phyloP scores from a whole-genome alignment of 2,888 invertebrate genomes.

The Flabesymbios commensalis region DNA sequence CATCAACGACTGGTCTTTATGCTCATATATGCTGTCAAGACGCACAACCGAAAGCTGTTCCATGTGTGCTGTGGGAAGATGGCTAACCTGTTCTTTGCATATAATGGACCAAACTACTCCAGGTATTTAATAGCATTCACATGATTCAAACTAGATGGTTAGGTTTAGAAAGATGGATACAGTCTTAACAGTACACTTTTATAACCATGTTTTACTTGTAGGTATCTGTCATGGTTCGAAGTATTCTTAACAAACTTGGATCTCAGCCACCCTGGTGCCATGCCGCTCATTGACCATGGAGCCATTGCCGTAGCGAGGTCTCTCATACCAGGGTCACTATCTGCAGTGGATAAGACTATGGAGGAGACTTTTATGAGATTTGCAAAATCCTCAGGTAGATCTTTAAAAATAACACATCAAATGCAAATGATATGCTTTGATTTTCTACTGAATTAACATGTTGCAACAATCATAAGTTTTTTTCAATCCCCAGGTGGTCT shows the following conservation, averaged over 20 bases:
- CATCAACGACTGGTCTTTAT: conserved; percentile 8
- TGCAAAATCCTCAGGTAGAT: too few species aligned
- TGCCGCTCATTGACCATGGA: neutral
- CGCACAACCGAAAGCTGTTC: conserved; percentile 11
- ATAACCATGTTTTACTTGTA: neutral
- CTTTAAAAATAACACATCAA: conserved; percentile 6
- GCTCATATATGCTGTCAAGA: conserved; percentile 11
- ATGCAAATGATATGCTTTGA: too few species aligned
- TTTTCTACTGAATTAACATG: too few species aligned
- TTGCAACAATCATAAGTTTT: too few species aligned
- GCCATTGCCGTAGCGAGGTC: conserved; percentile 3
- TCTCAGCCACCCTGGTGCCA: conserved; percentile 1
- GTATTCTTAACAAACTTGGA: conserved; percentile 8
- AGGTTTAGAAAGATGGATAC: too few species aligned
- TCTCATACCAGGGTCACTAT: conserved; percentile 1
- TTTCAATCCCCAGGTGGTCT: too few species aligned
- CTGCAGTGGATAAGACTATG: conserved; percentile 21
- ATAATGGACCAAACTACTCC: neutral
- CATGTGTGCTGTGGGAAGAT: too few species aligned
- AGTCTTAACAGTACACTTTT: too few species aligned
- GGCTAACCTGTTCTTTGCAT: neutral
- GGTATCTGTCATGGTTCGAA: conserved; percentile 5
- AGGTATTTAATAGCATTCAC: neutral
- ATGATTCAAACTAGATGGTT: too few species aligned
- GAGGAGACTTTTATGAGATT: conserved; percentile 29